Evolutionary conservation across 2,888 invertebrate species (phyloP), one percentile per base, ranked within the genome.

Genomic region (Gisinianus flammeolus): DNA sequence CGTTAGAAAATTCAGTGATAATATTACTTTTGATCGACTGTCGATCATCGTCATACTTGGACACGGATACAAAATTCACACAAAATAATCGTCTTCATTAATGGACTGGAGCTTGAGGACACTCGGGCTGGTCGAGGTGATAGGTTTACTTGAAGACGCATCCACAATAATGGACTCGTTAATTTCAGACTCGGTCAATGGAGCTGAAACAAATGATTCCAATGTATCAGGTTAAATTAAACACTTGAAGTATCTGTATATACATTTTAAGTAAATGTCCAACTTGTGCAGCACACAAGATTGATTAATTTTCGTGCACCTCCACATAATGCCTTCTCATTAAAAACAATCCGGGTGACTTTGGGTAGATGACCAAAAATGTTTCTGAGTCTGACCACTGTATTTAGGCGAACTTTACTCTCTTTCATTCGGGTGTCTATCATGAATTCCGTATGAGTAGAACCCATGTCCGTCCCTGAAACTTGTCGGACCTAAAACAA

Each of bases 371-470:
- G 58, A 8, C 80, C 76, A 16, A 79, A 69, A 16, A 77, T 10
- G 12, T 76, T 33, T 5, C 70, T 52, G 22, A 83, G 79, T 66
- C 81, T 70, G 4, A 83, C 73, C 26, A 72, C 77, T n/a, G 81
- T 73, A 56, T 81, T 79, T 8, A 83, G 19, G n/a, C 69, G 44
- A 19, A 83, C 24, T 22, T 79, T 79, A 22, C 83, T 82, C 12
- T 82, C 79, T 12, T 31, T 75, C 56, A 72, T 80, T 64, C 73
- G 77, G n/a, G 81, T 81, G 64, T 83, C 83, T 6, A 83, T 62
- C 22, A 79, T 26, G 54, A 80, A 83, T 19, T 83, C 83, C 24
- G 62, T 64, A 30, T 81, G 81, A 24, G 64, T 19, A 26, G 44
- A 33, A 24, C 81, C 83, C 24, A 79, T 77, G 54, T 81, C 79